Conservation (phyloP, 2,113 vertebrate species). For the Athene noctua region DNA sequence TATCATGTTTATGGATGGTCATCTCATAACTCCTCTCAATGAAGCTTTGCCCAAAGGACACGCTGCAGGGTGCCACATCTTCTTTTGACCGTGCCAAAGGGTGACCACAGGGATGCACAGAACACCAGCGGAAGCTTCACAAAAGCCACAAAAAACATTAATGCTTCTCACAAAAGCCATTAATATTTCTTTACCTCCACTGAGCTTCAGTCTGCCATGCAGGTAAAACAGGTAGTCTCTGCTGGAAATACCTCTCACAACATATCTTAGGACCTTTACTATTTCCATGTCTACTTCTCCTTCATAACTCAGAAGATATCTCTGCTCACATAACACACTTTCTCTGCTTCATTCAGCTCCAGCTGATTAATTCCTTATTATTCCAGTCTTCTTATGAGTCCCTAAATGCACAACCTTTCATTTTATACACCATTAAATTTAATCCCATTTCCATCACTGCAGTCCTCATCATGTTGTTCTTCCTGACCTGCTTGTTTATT, state of each 20-base stretch:
- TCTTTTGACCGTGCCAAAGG: background rate
- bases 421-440: background rate
- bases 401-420: background rate
- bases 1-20: background rate
- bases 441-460: background rate
- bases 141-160: background rate
- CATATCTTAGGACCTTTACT: background rate
- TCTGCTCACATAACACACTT: background rate
- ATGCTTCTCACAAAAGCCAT: background rate
- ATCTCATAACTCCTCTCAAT: background rate
- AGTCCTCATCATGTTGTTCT: background rate
- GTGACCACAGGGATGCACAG: background rate
- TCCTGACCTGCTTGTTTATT: background rate
- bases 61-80: rapidly evolving
- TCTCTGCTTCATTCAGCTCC: background rate
- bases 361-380: background rate
- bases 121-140: background rate
- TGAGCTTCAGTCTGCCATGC: background rate
- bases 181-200: background rate
- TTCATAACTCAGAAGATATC: background rate
- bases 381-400: background rate
- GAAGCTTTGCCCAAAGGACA: background rate
- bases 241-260: background rate
- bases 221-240: background rate
- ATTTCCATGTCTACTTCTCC: background rate